Percentiles rank a stretch among this genome's conserved stretches.
Conservation (phyloP, 1,140 invertebrate species). For the Chrysomallon squamiferum region DNA sequence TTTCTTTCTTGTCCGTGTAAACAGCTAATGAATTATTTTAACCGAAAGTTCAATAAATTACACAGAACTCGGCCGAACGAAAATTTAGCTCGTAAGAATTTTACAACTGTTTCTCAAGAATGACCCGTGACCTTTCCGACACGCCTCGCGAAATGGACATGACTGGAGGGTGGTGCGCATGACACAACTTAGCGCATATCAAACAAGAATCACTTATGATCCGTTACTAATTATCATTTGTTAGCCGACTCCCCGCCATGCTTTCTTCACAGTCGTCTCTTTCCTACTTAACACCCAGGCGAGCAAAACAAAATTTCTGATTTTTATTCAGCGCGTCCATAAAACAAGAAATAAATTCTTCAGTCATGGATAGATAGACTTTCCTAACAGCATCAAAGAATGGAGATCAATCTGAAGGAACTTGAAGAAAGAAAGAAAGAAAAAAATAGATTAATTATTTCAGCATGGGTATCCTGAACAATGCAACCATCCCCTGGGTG, state of each 20-base stretch:
- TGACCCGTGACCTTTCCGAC: no score
- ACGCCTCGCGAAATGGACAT: no score
- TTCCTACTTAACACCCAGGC: neutral
- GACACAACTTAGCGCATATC: neutral
- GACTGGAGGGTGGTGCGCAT: no score
- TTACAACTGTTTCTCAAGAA: no score
- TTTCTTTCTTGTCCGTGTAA: no score
- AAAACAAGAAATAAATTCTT: neutral
- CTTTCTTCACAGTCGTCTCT: neutral
- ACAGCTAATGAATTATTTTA: no score
- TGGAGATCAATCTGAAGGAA: neutral
- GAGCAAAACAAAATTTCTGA: neutral
- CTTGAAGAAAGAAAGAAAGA: no score
- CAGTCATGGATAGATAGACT: neutral
- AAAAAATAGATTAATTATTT: neutral
- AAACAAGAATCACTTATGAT: neutral
- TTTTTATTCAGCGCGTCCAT: no score
- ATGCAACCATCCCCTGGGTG: neutral
- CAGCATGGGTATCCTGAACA: constrained; percentile 3
- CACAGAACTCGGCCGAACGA: no score
- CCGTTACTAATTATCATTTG: neutral
- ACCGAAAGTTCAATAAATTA: no score
- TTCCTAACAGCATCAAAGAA: neutral
- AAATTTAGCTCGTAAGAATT: no score
- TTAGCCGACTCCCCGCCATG: no score